Conservation (phyloP, 2,113 vertebrate species). For the Oreotragus oreotragus region DNA sequence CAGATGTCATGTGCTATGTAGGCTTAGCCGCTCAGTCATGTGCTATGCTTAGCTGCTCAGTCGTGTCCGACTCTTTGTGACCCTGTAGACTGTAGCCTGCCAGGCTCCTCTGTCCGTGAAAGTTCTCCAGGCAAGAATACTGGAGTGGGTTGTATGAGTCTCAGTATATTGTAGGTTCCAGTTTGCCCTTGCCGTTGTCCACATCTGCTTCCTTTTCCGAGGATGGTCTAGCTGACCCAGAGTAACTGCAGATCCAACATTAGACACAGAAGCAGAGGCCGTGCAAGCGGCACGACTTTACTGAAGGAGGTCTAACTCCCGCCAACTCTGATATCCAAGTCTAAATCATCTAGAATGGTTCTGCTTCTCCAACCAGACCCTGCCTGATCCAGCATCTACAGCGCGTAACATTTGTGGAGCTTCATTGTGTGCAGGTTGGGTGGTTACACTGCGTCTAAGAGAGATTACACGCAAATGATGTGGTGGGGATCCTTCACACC, state of each 20-base stretch:
- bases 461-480: background rate
- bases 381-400: too few relatives aligned
- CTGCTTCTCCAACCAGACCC: background rate
- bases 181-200: background rate
- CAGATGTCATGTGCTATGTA: background rate
- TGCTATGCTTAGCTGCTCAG: background rate
- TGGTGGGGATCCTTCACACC: rapidly evolving
- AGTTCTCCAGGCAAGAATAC: background rate
- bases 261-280: background rate
- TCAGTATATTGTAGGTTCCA: background rate
- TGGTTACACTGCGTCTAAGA: background rate
- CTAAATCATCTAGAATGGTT: background rate
- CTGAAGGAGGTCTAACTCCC: background rate
- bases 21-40: background rate
- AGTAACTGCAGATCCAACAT: background rate
- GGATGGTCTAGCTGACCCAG: background rate
- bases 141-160: background rate
- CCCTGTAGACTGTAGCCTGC: background rate
- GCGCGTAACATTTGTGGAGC: background rate
- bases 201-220: background rate
- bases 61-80: background rate
- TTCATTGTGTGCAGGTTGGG: background rate
- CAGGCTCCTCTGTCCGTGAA: background rate
- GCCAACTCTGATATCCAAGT: too few relatives aligned
- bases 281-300: rapidly evolving